phyloP scores from a whole-genome alignment of 2,888 invertebrate species.

The Mermis nigrescens region DNA sequence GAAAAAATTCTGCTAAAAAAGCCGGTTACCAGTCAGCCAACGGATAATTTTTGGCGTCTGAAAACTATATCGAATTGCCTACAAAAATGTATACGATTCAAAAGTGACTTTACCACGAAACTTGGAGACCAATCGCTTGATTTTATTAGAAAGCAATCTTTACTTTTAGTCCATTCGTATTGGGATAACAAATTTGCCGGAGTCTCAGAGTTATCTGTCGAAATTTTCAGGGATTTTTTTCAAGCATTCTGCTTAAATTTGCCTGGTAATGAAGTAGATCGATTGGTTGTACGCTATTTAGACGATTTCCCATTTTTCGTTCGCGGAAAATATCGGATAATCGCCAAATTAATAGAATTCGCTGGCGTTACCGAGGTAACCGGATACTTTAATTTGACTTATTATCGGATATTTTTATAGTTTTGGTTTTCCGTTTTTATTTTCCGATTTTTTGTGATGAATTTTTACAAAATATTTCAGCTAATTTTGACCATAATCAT shows the following conservation, averaged over 20 bases:
- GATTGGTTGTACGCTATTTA: neutral
- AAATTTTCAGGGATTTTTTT: neutral
- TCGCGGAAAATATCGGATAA: neutral
- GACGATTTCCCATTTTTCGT: neutral
- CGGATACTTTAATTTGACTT: neutral
- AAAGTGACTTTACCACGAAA: neutral
- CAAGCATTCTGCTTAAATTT: neutral
- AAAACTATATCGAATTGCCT: neutral
- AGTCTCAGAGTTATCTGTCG: neutral
- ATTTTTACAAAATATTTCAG: too few species aligned
- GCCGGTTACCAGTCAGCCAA: neutral
- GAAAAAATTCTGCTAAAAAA: neutral
- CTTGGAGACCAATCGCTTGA: neutral
- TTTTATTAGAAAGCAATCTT: neutral
- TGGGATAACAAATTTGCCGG: neutral
- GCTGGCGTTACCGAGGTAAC: neutral
- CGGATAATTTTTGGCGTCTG: neutral
- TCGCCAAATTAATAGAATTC: neutral
- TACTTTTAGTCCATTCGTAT: neutral
- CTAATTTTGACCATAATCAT: too few species aligned
- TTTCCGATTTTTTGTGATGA: neutral
- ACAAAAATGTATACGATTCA: neutral
- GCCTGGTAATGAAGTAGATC: neutral
- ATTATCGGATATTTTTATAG: neutral
- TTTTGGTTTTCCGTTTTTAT: neutral